phyloP scores from a whole-genome alignment of 2,113 vertebrate genomes.

The Coptodon rendalli region DNA sequence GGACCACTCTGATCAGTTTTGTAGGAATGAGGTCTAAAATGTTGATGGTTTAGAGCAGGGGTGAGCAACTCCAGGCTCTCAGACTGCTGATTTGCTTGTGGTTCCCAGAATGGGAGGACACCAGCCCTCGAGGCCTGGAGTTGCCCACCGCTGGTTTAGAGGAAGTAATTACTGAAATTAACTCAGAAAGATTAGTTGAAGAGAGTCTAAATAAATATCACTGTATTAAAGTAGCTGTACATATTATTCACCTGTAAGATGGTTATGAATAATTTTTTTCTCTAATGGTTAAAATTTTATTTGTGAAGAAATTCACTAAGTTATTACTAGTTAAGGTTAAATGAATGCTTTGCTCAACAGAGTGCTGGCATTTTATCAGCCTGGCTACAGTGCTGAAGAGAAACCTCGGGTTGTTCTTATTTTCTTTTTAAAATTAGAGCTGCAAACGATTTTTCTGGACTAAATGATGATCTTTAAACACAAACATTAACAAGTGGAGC shows the following conservation, averaged over 20 bases:
- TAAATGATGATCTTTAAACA: background rate
- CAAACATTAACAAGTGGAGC: accelerated
- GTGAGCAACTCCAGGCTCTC: too few relatives aligned
- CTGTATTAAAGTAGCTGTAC: background rate
- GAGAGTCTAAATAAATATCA: background rate
- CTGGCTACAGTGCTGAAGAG: background rate
- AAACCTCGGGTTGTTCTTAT: background rate
- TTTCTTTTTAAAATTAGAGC: background rate
- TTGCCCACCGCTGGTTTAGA: background rate
- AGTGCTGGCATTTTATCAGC: background rate
- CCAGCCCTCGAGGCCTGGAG: too few relatives aligned
- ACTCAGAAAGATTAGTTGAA: background rate
- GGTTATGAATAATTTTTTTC: accelerated
- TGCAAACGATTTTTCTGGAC: background rate
- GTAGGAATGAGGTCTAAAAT: background rate
- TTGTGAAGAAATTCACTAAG: background rate
- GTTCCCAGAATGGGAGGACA: too few relatives aligned
- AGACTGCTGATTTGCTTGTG: too few relatives aligned
- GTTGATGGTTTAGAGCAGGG: background rate
- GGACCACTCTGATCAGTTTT: background rate
- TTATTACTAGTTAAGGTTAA: background rate
- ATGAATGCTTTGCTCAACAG: background rate
- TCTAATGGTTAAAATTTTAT: background rate
- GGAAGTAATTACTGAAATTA: background rate
- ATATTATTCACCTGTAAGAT: background rate